Base-by-base conservation (phyloP, 1,140 invertebrate species). In the Drosophila hydei region DNA sequence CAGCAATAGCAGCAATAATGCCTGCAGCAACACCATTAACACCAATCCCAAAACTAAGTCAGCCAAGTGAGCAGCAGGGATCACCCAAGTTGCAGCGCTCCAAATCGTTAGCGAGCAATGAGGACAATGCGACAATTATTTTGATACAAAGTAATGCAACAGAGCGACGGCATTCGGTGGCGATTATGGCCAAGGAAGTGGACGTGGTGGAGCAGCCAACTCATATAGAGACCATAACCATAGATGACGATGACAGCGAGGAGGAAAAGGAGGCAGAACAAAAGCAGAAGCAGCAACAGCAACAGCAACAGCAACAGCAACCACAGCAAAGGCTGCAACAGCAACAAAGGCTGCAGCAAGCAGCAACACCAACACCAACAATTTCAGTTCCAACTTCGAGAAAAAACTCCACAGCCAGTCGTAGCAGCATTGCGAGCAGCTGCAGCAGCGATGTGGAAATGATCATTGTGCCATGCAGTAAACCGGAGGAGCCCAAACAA, bases 171-270 rank as follows among this genome's bases (percentile, higher is more conserved):
- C 78, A 83, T 18, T 88, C 83, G 16, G 84, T 88, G 38, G 84
- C 75, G 36, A 83, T 88, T 27, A 87, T 88, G 83, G 83, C 78
- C 25, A 83, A 88, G 38, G 81, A 87, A 19, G 67, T 77, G 18
- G 83, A 83, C 56, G 83, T 79, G 1, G 69, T 79, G 3, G 74
- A 75, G 52, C 59, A 73, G 33, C 33, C 65, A 3, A 74, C 45
- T 3, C 45, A 75, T 4, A 88, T 88, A 11, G 83, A 88, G 43
- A 88, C 83, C 30, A 88, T 88, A 7, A 88, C 83, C 27, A 88
- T 88, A 33, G 83, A 88, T 6, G 74, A 75, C 7, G 81, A 88
- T 43, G 75, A 83, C 12, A 74, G 59, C 11, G 83, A 83, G 9
- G 71, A 72, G 11, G 64, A 59, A 47, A 16, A 64, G 43, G 58